Evolutionary conservation across 2,888 invertebrate species (phyloP).

Genomic region (Octonoba sinensis): DNA sequence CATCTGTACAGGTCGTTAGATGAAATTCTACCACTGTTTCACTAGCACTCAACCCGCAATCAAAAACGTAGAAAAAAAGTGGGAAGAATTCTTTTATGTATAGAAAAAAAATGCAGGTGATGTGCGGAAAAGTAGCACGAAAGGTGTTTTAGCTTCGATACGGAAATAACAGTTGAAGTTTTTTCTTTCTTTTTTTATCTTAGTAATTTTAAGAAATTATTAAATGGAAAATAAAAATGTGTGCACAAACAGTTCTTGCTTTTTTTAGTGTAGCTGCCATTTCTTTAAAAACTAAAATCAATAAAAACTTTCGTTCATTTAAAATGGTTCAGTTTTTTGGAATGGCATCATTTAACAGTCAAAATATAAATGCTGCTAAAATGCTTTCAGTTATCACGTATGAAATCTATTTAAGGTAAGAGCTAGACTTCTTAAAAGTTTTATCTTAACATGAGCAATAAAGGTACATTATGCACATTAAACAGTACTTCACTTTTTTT

Average conservation of each 20-base stretch:
- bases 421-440: no score
- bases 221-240: constrained; percentile 18
- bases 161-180: constrained; percentile 37
- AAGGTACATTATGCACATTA: no score
- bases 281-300: background rate
- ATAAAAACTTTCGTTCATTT: no score
- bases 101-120: constrained; percentile 34
- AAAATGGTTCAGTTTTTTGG: no score
- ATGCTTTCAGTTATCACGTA: no score
- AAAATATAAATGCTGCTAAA: no score
- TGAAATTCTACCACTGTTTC: constrained; percentile 44
- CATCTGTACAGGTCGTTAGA: constrained; percentile 60
- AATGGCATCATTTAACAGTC: no score
- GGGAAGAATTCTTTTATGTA: constrained; percentile 35
- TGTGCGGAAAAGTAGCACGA: constrained; percentile 20
- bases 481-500: no score
- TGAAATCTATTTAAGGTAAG: no score
- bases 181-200: constrained; percentile 20
- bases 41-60: constrained; percentile 53
- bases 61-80: constrained; percentile 49
- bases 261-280: background rate
- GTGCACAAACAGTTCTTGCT: background rate
- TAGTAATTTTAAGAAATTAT: constrained; percentile 40
- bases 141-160: constrained; percentile 38
- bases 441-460: no score